A percentile compares a stretch with the other conserved stretches of the same genome.
Conservation (phyloP, 1,140 invertebrate species). For the Triops cancriformis region DNA sequence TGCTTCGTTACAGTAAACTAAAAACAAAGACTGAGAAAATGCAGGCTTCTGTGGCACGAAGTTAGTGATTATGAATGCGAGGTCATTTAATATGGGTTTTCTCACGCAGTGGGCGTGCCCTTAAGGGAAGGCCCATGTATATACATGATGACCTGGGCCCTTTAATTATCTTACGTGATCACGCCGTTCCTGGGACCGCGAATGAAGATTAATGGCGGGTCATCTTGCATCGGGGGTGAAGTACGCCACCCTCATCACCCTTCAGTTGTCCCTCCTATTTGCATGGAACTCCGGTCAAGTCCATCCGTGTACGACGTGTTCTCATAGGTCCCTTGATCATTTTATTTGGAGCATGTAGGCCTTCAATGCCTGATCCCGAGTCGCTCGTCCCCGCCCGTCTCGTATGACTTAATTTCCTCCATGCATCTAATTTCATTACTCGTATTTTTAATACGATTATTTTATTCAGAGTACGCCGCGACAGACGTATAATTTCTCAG, state of each 20-base stretch:
- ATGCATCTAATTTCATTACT: too few relatives aligned
- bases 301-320: too few relatives aligned
- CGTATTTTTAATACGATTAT: too few relatives aligned
- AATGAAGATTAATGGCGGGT: conserved; percentile 2
- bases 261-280: neutral
- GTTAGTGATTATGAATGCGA: neutral
- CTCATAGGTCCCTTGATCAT: too few relatives aligned
- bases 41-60: neutral
- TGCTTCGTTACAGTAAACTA: neutral
- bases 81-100: neutral
- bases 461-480: too few relatives aligned
- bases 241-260: neutral
- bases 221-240: neutral
- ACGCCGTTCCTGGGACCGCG: neutral
- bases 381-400: too few relatives aligned
- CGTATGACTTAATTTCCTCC: too few relatives aligned
- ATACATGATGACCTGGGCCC: neutral
- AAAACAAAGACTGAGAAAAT: neutral
- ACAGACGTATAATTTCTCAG: too few relatives aligned
- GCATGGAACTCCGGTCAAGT: too few relatives aligned
- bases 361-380: too few relatives aligned
- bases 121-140: neutral
- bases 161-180: neutral
- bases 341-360: too few relatives aligned
- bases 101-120: conserved; percentile 7